phyloP scores from a whole-genome alignment of 2,797 vertebrate species.

The Selene dorsalis region DNA sequence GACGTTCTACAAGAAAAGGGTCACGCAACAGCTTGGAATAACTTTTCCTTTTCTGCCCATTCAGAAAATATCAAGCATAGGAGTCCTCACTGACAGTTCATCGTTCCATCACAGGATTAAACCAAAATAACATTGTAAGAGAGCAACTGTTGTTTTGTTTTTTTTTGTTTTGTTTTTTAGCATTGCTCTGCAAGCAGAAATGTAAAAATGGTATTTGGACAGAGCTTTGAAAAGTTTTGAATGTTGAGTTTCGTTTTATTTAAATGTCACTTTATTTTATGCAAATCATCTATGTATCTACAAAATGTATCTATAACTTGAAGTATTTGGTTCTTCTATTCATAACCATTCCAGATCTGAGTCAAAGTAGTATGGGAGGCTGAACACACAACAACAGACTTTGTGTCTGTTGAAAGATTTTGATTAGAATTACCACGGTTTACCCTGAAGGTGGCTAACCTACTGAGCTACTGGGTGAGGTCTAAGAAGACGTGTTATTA shows the following conservation, averaged over 20 bases:
- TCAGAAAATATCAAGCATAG: background rate
- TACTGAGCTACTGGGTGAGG: background rate
- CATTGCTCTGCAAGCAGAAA: background rate
- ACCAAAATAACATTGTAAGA: background rate
- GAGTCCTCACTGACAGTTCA: background rate
- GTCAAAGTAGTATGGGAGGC: background rate
- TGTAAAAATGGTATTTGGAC: background rate
- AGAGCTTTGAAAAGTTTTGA: background rate
- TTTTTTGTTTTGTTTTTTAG: no score
- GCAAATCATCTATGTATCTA: background rate
- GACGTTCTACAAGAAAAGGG: background rate
- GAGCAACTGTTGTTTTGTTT: background rate
- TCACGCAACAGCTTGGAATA: background rate
- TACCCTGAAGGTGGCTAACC: background rate
- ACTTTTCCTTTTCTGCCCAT: background rate
- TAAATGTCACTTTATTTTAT: background rate
- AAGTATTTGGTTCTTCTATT: background rate
- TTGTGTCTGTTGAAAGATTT: no score
- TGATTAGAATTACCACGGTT: background rate
- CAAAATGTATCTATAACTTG: background rate
- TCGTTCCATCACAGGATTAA: background rate
- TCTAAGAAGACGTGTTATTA: background rate
- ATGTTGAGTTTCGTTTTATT: background rate
- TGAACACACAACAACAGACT: background rate
- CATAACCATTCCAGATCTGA: background rate